A percentile compares a stretch with the other conserved stretches of the same genome.
Evolutionary conservation across 2,113 vertebrate genomes (phyloP).

Genomic region (Xenopus laevis): DNA sequence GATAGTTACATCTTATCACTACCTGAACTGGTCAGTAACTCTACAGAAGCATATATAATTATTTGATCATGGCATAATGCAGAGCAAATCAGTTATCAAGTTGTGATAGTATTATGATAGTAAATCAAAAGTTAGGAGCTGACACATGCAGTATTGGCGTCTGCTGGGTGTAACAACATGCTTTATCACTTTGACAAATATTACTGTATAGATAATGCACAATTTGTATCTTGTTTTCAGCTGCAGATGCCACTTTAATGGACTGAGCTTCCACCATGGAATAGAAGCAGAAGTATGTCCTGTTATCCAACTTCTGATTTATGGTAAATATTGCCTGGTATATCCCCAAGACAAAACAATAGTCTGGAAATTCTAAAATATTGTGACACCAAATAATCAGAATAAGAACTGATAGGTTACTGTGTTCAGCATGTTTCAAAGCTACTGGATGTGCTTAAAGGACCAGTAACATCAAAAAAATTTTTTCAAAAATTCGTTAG

Average conservation of each 20-base stretch:
- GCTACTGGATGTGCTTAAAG: conserved; percentile 23
- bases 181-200: conserved; percentile 33
- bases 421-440: conserved; percentile 15
- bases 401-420: conserved; percentile 15
- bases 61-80: not conserved
- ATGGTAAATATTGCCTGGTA: conserved; percentile 6
- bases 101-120: conserved; percentile 18
- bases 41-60: not conserved
- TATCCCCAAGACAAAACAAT: conserved; percentile 29
- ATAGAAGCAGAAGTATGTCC: conserved; percentile 1
- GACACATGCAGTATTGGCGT: conserved; percentile 8
- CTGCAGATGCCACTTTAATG: conserved; percentile 23
- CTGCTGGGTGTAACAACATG: not conserved
- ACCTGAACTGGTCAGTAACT: not conserved
- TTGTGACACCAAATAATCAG: conserved; percentile 19
- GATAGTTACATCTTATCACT: too few relatives aligned
- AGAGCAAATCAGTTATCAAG: conserved; percentile 6
- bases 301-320: conserved; percentile 13
- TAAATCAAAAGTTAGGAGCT: conserved; percentile 13
- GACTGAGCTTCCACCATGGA: not conserved
- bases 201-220: conserved; percentile 26
- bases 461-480: too few relatives aligned
- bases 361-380: conserved; percentile 21
- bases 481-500: too few relatives aligned
- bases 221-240: conserved; percentile 19